phyloP scores from a whole-genome alignment of 2,888 invertebrate genomes.

The Cordilura impudica region DNA sequence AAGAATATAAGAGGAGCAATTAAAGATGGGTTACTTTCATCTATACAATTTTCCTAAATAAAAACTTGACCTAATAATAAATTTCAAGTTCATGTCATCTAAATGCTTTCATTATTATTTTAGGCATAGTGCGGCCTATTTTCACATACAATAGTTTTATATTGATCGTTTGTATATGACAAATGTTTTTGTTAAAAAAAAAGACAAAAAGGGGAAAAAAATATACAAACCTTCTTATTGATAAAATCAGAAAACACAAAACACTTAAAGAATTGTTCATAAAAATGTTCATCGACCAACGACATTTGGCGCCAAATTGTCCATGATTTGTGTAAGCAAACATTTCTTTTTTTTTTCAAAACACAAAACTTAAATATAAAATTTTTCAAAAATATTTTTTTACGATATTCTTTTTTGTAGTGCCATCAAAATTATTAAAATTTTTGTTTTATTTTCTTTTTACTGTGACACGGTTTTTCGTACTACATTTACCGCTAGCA shows the following conservation, averaged over 20 bases:
- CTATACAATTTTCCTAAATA: background rate
- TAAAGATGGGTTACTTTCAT: too few species aligned
- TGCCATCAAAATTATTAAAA: background rate
- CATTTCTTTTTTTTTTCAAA: conserved; percentile 2
- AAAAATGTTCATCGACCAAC: background rate
- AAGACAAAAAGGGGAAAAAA: background rate
- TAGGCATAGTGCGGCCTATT: background rate
- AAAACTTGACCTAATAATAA: background rate
- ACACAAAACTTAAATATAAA: background rate
- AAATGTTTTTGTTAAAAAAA: background rate
- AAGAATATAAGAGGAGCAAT: too few species aligned
- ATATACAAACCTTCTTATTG: conserved; percentile 22
- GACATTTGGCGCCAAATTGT: background rate
- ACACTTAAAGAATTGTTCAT: background rate
- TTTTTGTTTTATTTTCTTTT: background rate
- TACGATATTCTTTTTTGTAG: background rate
- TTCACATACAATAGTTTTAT: background rate
- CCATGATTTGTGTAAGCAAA: conserved; percentile 2
- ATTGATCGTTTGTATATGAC: conserved; percentile 14
- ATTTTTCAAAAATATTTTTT: background rate
- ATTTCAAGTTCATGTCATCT: background rate
- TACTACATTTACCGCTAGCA: conserved; percentile 51
- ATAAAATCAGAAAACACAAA: conserved; percentile 22
- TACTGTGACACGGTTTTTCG: background rate
- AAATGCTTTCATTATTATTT: background rate